These are phyloP conservation scores for Eupristina koningsbergeri DNA, from an alignment of 1,140 invertebrate species.

Conservation along the genomic window DNA sequence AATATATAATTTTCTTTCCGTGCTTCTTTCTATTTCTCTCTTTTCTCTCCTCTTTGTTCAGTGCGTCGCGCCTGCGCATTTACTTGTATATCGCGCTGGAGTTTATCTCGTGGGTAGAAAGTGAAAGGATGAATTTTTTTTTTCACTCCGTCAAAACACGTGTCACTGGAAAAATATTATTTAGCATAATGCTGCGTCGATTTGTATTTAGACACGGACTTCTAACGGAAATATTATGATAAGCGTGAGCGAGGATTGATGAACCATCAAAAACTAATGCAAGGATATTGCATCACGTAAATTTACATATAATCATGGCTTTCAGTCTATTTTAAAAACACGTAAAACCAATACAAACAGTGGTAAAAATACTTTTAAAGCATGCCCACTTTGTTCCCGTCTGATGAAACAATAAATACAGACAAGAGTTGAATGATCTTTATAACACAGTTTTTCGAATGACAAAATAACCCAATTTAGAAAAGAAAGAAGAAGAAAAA, in stretches of 20 bases:
- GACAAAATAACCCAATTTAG: neutral
- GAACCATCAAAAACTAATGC: neutral
- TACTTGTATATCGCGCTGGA: neutral
- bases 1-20: neutral
- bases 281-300: neutral
- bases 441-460: neutral
- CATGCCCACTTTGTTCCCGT: neutral
- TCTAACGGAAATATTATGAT: neutral
- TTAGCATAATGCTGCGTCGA: neutral
- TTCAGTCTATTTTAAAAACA: neutral
- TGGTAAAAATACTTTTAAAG: neutral
- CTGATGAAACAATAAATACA: neutral
- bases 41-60: neutral
- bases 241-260: neutral
- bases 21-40: conserved; percentile 1
- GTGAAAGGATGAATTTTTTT: conserved; percentile 40
- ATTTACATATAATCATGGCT: neutral
- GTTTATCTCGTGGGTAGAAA: conserved; percentile 38
- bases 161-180: conserved; percentile 33
- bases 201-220: neutral
- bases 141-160: conserved; percentile 20
- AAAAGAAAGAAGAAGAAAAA: too few species aligned
- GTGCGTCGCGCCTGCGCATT: conserved; percentile 18
- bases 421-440: neutral
- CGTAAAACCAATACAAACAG: neutral